Evolutionary conservation across 2,113 vertebrate genomes (phyloP).

Genomic region (Puntigrus tetrazona): DNA sequence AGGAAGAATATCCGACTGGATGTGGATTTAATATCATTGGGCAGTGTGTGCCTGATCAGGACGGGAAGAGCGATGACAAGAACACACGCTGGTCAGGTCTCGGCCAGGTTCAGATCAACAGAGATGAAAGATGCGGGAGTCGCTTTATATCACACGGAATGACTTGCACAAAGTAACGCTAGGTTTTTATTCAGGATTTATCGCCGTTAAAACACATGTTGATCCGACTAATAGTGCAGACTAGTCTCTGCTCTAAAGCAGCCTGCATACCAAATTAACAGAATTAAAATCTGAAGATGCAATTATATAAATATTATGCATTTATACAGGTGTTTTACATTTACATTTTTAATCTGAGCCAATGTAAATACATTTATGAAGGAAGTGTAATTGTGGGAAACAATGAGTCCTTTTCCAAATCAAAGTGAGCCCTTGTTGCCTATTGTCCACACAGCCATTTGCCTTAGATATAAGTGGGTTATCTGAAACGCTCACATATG

Average conservation of each 20-base stretch:
- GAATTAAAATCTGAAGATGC: background rate
- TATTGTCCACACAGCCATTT: background rate
- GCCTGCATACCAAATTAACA: background rate
- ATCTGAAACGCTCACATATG: background rate
- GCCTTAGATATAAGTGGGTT: background rate
- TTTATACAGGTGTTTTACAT: background rate
- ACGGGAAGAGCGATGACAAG: slow-evolving; percentile 36
- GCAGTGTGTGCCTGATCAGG: slow-evolving; percentile 7
- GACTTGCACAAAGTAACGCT: background rate
- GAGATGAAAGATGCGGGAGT: background rate
- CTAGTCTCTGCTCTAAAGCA: background rate
- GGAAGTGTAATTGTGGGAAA: background rate
- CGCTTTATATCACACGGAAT: background rate
- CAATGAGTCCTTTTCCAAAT: background rate
- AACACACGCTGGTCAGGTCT: background rate
- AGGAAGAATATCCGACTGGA: slow-evolving; percentile 32
- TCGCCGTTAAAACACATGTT: background rate
- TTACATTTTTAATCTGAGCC: background rate
- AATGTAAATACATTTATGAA: background rate
- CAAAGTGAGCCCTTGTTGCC: background rate
- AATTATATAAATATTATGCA: background rate
- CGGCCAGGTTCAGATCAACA: slow-evolving; percentile 13
- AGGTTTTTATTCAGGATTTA: slow-evolving; percentile 3
- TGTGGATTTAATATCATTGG: slow-evolving; percentile 45
- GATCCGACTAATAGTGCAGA: background rate